phyloP scores from a whole-genome alignment of 2,113 vertebrate genomes.

The Pseudolaguvia tuberculata region DNA sequence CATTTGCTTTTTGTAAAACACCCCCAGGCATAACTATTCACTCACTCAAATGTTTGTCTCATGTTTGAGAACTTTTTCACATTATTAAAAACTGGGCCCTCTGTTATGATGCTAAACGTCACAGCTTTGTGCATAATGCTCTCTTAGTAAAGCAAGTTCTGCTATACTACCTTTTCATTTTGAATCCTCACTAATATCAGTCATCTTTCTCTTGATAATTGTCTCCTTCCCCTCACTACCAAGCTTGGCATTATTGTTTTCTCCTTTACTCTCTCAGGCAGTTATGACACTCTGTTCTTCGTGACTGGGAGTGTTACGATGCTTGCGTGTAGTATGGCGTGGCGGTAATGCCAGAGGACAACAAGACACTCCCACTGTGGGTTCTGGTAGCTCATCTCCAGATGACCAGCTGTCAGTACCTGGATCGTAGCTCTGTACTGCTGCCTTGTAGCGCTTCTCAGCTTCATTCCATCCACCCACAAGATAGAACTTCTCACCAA shows the following conservation, averaged over 20 bases:
- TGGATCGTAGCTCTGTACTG: conserved; percentile 72
- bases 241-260: conserved; percentile 9
- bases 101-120: background rate
- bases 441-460: conserved; percentile 74
- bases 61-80: conserved; percentile 21
- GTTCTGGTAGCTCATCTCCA: conserved; percentile 70
- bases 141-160: conserved; percentile 15
- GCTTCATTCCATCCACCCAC: conserved; percentile 79
- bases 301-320: conserved; percentile 65
- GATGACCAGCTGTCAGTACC: conserved; percentile 70
- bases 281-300: conserved; percentile 58
- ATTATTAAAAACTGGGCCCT: conserved; percentile 40
- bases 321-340: conserved; percentile 61
- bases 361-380: conserved; percentile 77
- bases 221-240: conserved; percentile 10
- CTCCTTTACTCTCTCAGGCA: conserved; percentile 40
- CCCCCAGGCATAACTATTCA: background rate
- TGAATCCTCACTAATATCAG: conserved; percentile 25
- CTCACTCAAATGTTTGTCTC: conserved; percentile 7
- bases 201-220: conserved; percentile 15
- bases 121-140: conserved; percentile 13
- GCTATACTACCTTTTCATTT: background rate
- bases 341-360: conserved; percentile 70
- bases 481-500: conserved; percentile 67
- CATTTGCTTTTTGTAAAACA: conserved; percentile 13